Evolutionary conservation across 2,113 vertebrate species (phyloP).

Genomic region (Cynopterus brachyotis): DNA sequence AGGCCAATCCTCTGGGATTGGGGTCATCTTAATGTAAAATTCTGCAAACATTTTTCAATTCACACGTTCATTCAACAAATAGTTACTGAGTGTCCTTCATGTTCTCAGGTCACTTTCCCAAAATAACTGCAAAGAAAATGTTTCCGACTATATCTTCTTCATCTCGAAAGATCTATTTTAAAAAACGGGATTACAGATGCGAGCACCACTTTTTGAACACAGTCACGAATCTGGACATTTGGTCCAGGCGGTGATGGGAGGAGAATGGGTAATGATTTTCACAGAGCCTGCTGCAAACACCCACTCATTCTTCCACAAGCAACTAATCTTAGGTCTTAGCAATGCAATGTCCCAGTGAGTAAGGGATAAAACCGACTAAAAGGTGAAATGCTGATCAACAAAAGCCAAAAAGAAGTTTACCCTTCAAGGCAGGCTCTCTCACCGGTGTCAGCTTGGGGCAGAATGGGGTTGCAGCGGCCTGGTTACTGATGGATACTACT

Average conservation of each 20-base stretch:
- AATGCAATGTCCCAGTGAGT: neutral
- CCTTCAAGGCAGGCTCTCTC: neutral
- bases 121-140: conserved; percentile 44
- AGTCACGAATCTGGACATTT: conserved; percentile 64
- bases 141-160: conserved; percentile 35
- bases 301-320: conserved; percentile 45
- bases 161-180: conserved; percentile 51
- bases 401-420: neutral
- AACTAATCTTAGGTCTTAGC: conserved; percentile 69
- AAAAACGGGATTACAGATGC: conserved; percentile 42
- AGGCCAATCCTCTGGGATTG: neutral
- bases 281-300: conserved; percentile 52
- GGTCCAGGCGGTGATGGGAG: conserved; percentile 43
- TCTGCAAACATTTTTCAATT: conserved; percentile 45
- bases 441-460: neutral
- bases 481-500: neutral
- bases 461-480: neutral
- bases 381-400: conserved; percentile 35
- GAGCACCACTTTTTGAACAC: conserved; percentile 39
- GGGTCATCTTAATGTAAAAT: neutral
- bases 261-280: conserved; percentile 65
- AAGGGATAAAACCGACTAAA: neutral
- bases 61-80: conserved; percentile 24
- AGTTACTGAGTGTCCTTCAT: conserved; percentile 20
- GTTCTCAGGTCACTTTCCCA: conserved; percentile 16